Percentiles rank a stretch among this genome's conserved stretches.
phyloP scores from a whole-genome alignment of 2,113 vertebrate genomes.

The Trachemys scripta region DNA sequence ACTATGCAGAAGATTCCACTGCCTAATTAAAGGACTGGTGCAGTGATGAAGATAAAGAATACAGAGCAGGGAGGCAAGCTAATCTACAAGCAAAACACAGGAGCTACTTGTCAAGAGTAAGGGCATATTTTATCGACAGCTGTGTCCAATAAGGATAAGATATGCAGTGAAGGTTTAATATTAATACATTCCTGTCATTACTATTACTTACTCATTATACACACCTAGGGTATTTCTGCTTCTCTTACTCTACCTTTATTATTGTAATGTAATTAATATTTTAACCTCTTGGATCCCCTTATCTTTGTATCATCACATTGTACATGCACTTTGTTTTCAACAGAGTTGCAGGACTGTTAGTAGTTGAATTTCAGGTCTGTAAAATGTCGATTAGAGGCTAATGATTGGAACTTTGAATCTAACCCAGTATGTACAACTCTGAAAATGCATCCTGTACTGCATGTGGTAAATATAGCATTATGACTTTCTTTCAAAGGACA shows the following conservation, averaged over 20 bases:
- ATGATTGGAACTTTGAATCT: background rate
- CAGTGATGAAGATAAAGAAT: slow-evolving; percentile 85
- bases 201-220: slow-evolving; percentile 30
- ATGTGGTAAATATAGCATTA: background rate
- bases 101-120: slow-evolving; percentile 80
- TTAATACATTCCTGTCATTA: slow-evolving; percentile 66
- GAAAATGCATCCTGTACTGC: background rate
- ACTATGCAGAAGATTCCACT: slow-evolving; percentile 82
- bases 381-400: background rate
- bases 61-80: slow-evolving; percentile 80
- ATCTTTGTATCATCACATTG: background rate
- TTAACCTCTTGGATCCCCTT: slow-evolving; percentile 42
- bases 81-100: slow-evolving; percentile 84
- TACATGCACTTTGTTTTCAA: background rate
- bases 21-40: slow-evolving; percentile 83
- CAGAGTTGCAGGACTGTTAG: background rate
- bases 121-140: slow-evolving; percentile 84
- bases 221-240: slow-evolving; percentile 40
- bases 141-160: slow-evolving; percentile 83
- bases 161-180: slow-evolving; percentile 79
- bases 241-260: slow-evolving; percentile 42
- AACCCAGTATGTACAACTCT: background rate
- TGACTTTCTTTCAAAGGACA: background rate
- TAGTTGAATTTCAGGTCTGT: background rate
- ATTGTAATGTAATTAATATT: slow-evolving; percentile 66